phyloP scores from a whole-genome alignment of 2,113 vertebrate genomes.

The Azemiops feae region DNA sequence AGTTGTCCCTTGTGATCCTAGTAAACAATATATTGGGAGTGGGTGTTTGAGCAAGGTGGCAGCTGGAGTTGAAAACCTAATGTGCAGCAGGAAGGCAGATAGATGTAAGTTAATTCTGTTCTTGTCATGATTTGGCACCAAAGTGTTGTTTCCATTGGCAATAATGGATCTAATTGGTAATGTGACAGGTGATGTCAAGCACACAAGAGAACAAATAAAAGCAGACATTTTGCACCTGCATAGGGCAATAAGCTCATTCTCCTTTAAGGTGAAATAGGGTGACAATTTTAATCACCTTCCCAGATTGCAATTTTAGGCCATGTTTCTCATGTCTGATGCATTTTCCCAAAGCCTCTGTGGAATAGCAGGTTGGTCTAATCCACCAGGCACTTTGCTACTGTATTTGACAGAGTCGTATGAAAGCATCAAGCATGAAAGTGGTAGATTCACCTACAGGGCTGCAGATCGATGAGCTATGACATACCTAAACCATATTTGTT shows the following conservation, averaged over 20 bases:
- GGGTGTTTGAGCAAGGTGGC: constrained; percentile 57
- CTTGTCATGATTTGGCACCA: constrained; percentile 41
- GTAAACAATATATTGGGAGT: constrained; percentile 33
- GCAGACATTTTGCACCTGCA: not conserved
- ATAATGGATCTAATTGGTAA: constrained; percentile 39
- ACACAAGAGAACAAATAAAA: constrained; percentile 27
- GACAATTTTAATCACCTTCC: constrained; percentile 16
- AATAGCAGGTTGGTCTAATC: not conserved
- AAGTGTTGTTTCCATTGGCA: constrained; percentile 54
- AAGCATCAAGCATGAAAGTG: not conserved
- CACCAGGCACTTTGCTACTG: not conserved
- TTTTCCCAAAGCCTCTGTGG: not conserved
- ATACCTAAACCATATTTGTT: not conserved
- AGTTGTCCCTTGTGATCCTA: constrained; percentile 58
- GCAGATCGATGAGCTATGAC: not conserved
- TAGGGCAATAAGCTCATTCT: constrained; percentile 3
- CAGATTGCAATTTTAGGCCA: not conserved
- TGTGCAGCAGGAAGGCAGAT: constrained; percentile 42
- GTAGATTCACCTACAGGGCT: not conserved
- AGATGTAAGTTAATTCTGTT: constrained; percentile 31
- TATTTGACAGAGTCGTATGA: not conserved
- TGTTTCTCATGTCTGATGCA: not conserved
- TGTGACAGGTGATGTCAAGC: constrained; percentile 18
- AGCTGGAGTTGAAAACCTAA: constrained; percentile 60
- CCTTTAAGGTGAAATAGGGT: not conserved